A percentile compares a stretch with the other conserved stretches of the same genome.
Conservation (phyloP, 2,797 vertebrate genomes). For the Scolopax bukidnonensis region DNA sequence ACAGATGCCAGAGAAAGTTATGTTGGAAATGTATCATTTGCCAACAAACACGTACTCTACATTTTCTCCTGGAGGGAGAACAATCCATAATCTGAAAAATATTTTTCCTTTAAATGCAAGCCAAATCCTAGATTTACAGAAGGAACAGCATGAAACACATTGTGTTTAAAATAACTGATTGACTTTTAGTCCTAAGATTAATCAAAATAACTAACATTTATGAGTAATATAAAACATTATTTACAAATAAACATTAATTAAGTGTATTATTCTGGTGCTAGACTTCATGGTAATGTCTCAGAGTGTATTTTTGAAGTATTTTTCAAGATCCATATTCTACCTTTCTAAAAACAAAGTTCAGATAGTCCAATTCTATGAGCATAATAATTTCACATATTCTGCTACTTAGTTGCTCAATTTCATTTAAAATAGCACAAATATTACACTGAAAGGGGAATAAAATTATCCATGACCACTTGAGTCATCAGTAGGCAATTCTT, state of each 20-base stretch:
- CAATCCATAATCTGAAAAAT: neutral
- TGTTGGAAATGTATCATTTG: neutral
- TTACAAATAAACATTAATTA: neutral
- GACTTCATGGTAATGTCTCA: neutral
- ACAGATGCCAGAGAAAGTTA: constrained; percentile 5
- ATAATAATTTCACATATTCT: neutral
- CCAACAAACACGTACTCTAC: neutral
- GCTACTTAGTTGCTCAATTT: neutral
- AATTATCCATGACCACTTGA: neutral
- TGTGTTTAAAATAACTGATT: neutral
- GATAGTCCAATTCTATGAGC: neutral
- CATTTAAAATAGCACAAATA: neutral
- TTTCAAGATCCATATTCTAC: neutral
- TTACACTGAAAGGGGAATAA: neutral
- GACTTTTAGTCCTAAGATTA: neutral
- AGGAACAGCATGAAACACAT: neutral
- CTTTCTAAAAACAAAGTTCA: neutral
- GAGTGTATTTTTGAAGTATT: neutral
- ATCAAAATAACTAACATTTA: neutral
- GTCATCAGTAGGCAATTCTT: neutral
- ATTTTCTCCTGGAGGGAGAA: neutral
- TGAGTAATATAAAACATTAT: neutral
- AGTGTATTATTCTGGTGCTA: neutral
- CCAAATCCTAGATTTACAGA: neutral
- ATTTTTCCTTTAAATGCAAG: constrained; percentile 16